Conservation (phyloP, 2,888 invertebrate species). For the Aromia moschata region DNA sequence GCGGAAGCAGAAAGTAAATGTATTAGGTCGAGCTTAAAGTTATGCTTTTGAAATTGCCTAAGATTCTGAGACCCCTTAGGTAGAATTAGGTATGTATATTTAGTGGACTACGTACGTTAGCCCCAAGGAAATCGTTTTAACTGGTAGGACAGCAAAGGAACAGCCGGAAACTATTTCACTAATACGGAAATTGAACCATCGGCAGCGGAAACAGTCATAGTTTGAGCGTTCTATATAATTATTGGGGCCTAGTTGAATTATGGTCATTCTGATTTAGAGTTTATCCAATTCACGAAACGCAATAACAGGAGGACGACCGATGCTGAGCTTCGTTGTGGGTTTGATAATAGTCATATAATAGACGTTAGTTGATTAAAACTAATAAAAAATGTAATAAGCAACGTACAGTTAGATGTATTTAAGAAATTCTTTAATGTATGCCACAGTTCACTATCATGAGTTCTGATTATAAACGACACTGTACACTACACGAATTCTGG, state of each 20-base stretch:
- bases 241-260: conserved; percentile 33
- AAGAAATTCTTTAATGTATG: not conserved
- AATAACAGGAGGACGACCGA: too few relatives aligned
- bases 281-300: too few relatives aligned
- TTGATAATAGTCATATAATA: too few relatives aligned
- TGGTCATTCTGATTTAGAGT: not conserved
- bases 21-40: too few relatives aligned
- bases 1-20: too few relatives aligned
- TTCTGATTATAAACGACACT: too few relatives aligned
- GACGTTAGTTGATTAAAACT: too few relatives aligned
- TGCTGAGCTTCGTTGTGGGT: too few relatives aligned
- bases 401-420: not conserved
- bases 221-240: conserved; percentile 42
- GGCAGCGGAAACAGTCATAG: conserved; percentile 39
- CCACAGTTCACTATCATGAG: too few relatives aligned
- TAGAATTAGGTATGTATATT: conserved; percentile 10
- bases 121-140: conserved; percentile 22
- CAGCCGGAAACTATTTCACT: conserved; percentile 42
- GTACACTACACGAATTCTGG: too few relatives aligned
- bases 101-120: conserved; percentile 13
- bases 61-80: conserved; percentile 7
- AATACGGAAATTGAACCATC: conserved; percentile 43
- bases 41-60: conserved; percentile 25
- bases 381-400: not conserved
- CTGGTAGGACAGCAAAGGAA: conserved; percentile 25